Percentiles rank a stretch among this genome's conserved stretches.
Conservation (phyloP, 2,797 vertebrate genomes). For the Ctenopoma kingsleyae region DNA sequence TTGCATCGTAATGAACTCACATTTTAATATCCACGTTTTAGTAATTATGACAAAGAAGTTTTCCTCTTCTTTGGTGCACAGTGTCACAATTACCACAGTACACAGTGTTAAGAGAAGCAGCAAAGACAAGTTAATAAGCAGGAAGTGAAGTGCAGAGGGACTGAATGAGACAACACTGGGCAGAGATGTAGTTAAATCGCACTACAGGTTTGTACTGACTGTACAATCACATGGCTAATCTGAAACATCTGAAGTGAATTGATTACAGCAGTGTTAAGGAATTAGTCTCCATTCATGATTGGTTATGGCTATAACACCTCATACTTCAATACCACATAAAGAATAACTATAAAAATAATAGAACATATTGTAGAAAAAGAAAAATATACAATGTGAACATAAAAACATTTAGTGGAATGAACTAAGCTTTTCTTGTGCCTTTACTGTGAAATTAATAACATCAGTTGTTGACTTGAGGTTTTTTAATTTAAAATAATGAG, state of each 20-base stretch:
- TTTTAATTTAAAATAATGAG: too few species aligned
- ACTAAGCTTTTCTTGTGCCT: too few species aligned
- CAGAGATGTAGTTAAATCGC: background rate
- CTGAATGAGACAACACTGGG: background rate
- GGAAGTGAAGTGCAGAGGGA: slow-evolving; percentile 4
- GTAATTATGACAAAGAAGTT: slow-evolving; percentile 7
- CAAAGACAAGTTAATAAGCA: background rate
- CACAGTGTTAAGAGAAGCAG: background rate
- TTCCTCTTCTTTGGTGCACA: background rate
- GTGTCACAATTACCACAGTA: slow-evolving; percentile 14
- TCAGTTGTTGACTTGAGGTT: too few species aligned
- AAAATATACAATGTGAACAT: too few species aligned
- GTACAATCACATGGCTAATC: background rate
- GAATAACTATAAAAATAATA: background rate
- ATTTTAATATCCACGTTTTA: slow-evolving; percentile 52
- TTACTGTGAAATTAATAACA: too few species aligned
- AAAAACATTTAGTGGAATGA: too few species aligned
- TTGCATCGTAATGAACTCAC: slow-evolving; percentile 48
- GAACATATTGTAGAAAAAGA: too few species aligned
- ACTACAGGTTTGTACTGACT: background rate
- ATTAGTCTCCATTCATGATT: slow-evolving; percentile 7
- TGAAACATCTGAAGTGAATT: too few species aligned
- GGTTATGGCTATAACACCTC: too few species aligned
- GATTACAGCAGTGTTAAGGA: slow-evolving; percentile 14
- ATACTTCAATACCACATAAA: too few species aligned